Percentiles rank a stretch among this genome's conserved stretches.
These are phyloP conservation scores for Psittacula derbiana DNA, from an alignment of 2,797 vertebrate species.

Conservation along the genomic window DNA sequence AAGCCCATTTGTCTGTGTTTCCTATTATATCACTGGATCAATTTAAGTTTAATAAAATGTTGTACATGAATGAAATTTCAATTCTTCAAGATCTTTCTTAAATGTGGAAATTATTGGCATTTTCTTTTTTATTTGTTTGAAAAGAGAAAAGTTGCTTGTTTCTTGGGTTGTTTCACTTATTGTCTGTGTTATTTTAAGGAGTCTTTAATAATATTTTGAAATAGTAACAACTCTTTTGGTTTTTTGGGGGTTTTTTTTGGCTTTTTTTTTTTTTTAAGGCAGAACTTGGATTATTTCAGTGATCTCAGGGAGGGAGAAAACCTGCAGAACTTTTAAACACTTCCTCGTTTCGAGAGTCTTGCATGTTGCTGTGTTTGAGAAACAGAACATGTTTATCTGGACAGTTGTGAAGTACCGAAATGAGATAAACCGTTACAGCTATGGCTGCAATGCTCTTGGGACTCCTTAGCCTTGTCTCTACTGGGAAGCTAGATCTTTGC, in stretches of 20 bases:
- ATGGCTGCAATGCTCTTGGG: slow-evolving; percentile 20
- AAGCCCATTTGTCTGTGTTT: not conserved
- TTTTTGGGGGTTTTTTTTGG: not conserved
- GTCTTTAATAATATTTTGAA: not conserved
- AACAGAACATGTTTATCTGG: not conserved
- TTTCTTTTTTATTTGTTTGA: not conserved
- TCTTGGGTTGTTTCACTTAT: not conserved
- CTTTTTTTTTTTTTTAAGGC: not conserved
- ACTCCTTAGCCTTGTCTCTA: slow-evolving; percentile 22
- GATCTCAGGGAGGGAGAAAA: not conserved
- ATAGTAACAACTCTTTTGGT: not conserved
- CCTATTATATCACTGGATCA: not conserved
- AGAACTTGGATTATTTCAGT: not conserved
- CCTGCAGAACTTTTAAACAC: not conserved
- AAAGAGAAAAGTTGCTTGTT: not conserved
- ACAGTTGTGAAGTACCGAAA: slow-evolving; percentile 11
- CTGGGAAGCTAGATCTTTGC: not conserved
- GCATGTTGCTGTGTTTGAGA: not conserved
- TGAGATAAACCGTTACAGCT: slow-evolving; percentile 6
- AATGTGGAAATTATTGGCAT: not conserved
- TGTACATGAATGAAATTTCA: not conserved
- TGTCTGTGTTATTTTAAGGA: not conserved
- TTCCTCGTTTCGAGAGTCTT: not conserved
- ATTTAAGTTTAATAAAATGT: not conserved
- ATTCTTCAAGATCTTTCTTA: not conserved